Evolutionary conservation across 2,888 invertebrate genomes (phyloP).

Genomic region (Brachypterus glaber): DNA sequence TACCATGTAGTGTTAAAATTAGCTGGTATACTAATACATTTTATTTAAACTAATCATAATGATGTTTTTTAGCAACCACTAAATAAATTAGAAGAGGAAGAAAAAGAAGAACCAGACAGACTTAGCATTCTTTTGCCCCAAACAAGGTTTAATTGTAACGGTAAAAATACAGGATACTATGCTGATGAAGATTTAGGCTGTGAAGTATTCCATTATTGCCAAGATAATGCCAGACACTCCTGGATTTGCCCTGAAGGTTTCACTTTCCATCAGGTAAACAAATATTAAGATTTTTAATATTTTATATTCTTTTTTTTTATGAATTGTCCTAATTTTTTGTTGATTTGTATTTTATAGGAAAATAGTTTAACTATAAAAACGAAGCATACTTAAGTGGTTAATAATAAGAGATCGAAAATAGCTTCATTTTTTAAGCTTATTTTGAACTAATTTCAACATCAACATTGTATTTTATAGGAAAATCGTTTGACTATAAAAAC

Average conservation of each 20-base stretch:
- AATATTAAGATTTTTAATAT: neutral
- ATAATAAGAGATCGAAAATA: too few species aligned
- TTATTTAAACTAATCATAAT: too few species aligned
- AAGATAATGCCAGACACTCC: conserved; percentile 80
- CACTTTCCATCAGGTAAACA: conserved; percentile 67
- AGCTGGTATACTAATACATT: too few species aligned
- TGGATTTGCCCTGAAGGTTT: conserved; percentile 92
- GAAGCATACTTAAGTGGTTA: too few species aligned
- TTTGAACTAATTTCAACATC: too few species aligned
- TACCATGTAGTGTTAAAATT: too few species aligned
- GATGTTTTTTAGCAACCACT: neutral
- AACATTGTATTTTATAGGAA: too few species aligned
- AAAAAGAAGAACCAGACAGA: conserved; percentile 79
- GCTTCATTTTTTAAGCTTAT: too few species aligned
- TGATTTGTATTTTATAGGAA: too few species aligned
- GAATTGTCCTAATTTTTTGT: too few species aligned
- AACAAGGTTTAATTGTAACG: conserved; percentile 73
- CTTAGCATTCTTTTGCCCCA: conserved; percentile 67
- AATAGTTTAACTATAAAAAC: too few species aligned
- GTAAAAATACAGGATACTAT: conserved; percentile 80
- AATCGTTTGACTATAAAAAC: too few species aligned
- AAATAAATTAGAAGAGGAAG: conserved; percentile 47
- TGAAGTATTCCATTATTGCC: conserved; percentile 90
- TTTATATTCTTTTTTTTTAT: conserved; percentile 1
- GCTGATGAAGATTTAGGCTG: conserved; percentile 82